Conservation (phyloP, 2,888 invertebrate species). For the Agrenia bidenticulata region DNA sequence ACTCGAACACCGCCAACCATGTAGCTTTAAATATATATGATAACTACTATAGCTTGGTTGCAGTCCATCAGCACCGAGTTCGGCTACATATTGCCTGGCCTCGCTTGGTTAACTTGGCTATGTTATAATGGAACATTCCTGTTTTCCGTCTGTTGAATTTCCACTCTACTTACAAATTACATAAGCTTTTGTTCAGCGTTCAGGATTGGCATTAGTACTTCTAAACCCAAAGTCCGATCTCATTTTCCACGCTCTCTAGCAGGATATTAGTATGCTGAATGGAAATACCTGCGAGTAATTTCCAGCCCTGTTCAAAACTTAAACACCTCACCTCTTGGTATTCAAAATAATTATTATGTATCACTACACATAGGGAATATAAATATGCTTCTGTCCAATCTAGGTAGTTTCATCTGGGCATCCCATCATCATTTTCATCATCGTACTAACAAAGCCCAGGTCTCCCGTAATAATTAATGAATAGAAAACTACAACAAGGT, state of each 20-base stretch:
- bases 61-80: too few relatives aligned
- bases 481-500: not conserved
- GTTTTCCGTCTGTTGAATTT: constrained; percentile 9
- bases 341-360: not conserved
- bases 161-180: constrained; percentile 1
- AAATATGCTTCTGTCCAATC: not conserved
- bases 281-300: constrained; percentile 19
- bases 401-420: not conserved
- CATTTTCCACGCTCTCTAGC: constrained; percentile 19
- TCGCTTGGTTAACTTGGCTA: too few relatives aligned
- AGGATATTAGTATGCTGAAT: constrained; percentile 22
- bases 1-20: too few relatives aligned
- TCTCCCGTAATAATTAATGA: not conserved
- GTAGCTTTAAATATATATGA: too few relatives aligned
- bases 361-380: not conserved
- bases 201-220: too few relatives aligned
- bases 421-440: constrained; percentile 1
- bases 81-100: too few relatives aligned
- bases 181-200: not conserved
- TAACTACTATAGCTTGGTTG: too few relatives aligned
- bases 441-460: too few relatives aligned
- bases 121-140: constrained; percentile 8
- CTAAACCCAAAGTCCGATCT: constrained; percentile 8
- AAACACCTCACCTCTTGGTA: constrained; percentile 1
- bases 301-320: constrained; percentile 4